Evolutionary conservation across 2,797 vertebrate genomes (phyloP), one percentile per base, ranked within the genome.

Genomic region (Phalanger gymnotis): DNA sequence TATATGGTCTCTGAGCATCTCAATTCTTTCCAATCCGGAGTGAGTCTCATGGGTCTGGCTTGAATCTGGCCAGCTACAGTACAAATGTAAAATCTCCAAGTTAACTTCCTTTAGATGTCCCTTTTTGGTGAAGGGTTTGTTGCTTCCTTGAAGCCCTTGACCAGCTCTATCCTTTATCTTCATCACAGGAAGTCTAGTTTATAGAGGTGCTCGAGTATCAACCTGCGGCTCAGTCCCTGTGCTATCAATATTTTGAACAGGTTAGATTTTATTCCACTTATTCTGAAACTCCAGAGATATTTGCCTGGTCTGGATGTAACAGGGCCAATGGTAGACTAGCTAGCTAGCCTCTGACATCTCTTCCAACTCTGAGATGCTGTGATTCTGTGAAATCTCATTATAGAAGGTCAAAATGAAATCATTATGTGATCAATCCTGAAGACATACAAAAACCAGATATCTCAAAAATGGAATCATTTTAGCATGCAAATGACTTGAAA

Each of bases 401-500:
- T 93, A 92, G 92, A 89, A 95, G 14, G 53, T 93, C 16, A 54
- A 92, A 40, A 95, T 73, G 16, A 34, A 96, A 61, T 4, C 51
- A 90, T 95, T 52, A 16, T n/a, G 2, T 91, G 55, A n/a, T 73
- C 16, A 19, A 40, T 73, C 66, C 19, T 40, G 34, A 73, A 73
- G n/a, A 73, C n/a, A 73, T 0, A n/a, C 6, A 40, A n/a, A 73
- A 40, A 73, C 19, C 34, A n/a, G 13, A 22, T 40, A 73, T 73
- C 66, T 73, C 19, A 73, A 73, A 66, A 14, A 73, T 90, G 91
- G 92, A 89, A 94, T 47, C n/a, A 92, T 94, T 95, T 73, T 47
- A 95, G 61, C 53, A 66, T n/a, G 27, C 14, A 52, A 95, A 93
- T 91, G 90, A 93, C 89, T 56, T 95, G 31, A 54, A 94, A 93